A percentile compares a stretch with the other conserved stretches of the same genome.
phyloP scores from a whole-genome alignment of 2,113 vertebrate species.

The Rhea pennata region DNA sequence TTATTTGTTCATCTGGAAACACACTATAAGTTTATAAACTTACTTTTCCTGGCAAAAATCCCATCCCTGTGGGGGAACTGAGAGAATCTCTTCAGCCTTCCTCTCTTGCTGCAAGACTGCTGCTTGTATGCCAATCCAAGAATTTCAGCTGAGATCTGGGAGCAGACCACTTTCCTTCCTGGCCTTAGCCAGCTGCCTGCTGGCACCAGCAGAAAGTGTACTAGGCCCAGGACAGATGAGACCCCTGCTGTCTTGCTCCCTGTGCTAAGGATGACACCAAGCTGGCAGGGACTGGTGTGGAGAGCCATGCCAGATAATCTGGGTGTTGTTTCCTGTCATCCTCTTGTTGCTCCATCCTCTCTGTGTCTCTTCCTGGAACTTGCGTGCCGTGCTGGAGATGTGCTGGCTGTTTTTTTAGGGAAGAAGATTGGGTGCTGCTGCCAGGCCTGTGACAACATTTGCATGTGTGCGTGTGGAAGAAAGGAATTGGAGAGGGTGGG shows the following conservation, averaged over 20 bases:
- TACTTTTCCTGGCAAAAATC: slow-evolving; percentile 58
- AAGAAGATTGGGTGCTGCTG: neutral
- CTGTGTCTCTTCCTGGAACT: neutral
- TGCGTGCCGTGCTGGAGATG: neutral
- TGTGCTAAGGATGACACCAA: neutral
- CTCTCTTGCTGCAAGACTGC: neutral
- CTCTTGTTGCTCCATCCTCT: neutral
- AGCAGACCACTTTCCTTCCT: rapidly evolving
- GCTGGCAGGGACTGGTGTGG: neutral
- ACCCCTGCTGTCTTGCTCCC: rapidly evolving
- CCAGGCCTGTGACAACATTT: neutral
- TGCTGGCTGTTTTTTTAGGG: neutral
- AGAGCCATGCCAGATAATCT: neutral
- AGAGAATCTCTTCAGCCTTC: slow-evolving; percentile 26
- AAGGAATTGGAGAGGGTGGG: neutral
- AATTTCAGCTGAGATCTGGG: neutral
- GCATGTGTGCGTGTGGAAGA: neutral
- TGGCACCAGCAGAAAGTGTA: rapidly evolving
- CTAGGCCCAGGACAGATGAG: neutral
- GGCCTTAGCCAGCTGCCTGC: neutral
- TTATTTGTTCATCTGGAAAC: slow-evolving; percentile 15
- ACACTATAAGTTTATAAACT: slow-evolving; percentile 64
- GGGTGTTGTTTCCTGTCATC: neutral
- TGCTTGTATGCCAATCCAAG: neutral
- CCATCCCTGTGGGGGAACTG: slow-evolving; percentile 49